Conservation (phyloP, 2,797 vertebrate species). For the Malurus leucopterus region DNA sequence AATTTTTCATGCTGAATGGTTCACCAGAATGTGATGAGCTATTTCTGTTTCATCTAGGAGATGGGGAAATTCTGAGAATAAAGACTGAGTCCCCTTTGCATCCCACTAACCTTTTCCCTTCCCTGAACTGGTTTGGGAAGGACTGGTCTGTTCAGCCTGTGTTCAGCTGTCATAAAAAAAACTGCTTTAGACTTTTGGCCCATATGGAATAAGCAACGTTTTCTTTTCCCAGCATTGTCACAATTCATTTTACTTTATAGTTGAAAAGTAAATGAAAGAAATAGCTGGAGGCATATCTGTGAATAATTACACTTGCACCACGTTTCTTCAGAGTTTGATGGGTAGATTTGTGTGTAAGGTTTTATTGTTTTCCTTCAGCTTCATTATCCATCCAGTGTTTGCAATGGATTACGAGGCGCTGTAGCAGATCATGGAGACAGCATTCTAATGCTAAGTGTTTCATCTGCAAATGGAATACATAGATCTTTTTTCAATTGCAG, state of each 20-base stretch:
- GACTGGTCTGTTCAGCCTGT: not conserved
- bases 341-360: not conserved
- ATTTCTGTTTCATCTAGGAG: not conserved
- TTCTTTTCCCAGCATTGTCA: constrained; percentile 11
- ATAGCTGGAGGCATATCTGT: constrained; percentile 45
- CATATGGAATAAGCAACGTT: not conserved
- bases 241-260: constrained; percentile 34
- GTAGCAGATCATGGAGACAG: not conserved
- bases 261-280: constrained; percentile 53
- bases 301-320: constrained; percentile 52
- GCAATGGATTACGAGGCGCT: constrained; percentile 11
- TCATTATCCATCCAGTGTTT: constrained; percentile 24
- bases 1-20: not conserved
- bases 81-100: not conserved
- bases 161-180: not conserved
- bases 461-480: constrained; percentile 29
- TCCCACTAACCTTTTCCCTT: not conserved
- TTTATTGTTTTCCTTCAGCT: constrained; percentile 29
- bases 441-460: not conserved
- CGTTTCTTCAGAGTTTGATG: constrained; percentile 20
- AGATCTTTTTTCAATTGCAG: constrained; percentile 6
- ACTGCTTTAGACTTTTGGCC: not conserved
- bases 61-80: not conserved
- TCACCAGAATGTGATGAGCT: not conserved
- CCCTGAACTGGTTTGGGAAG: not conserved